These are phyloP conservation scores for Poecilia velifera DNA, from an alignment of 2,797 vertebrate species.

Conservation along the genomic window DNA sequence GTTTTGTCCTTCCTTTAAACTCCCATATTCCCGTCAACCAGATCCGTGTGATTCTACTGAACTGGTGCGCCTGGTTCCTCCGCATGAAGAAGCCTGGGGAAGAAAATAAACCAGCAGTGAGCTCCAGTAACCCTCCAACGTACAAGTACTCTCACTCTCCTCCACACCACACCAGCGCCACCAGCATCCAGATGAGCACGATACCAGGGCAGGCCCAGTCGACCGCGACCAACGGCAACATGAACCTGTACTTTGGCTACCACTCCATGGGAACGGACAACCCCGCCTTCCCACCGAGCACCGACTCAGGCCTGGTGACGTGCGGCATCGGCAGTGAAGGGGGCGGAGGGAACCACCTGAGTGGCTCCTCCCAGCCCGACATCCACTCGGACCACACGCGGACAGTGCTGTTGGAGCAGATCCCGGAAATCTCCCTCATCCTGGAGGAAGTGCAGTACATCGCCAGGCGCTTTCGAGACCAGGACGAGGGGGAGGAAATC, in stretches of 20 bases:
- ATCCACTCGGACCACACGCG: slow-evolving; percentile 71
- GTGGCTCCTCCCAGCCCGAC: slow-evolving; percentile 67
- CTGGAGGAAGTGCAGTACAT: slow-evolving; percentile 91
- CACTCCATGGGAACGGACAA: slow-evolving; percentile 79
- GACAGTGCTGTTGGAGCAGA: slow-evolving; percentile 74
- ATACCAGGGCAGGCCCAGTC: slow-evolving; percentile 82
- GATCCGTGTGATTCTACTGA: slow-evolving; percentile 87
- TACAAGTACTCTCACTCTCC: slow-evolving; percentile 77
- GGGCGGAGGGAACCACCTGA: slow-evolving; percentile 37
- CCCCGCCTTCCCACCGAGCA: slow-evolving; percentile 79
- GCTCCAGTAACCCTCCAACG: slow-evolving; percentile 22
- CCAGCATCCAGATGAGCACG: slow-evolving; percentile 83
- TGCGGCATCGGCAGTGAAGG: slow-evolving; percentile 58
- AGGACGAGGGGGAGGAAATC: slow-evolving; percentile 87
- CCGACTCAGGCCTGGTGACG: slow-evolving; percentile 76
- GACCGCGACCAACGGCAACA: slow-evolving; percentile 83
- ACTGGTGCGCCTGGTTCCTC: slow-evolving; percentile 94
- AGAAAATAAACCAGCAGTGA: slow-evolving; percentile 59
- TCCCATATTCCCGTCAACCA: slow-evolving; percentile 48
- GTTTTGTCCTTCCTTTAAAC: background rate
- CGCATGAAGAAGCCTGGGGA: slow-evolving; percentile 92
- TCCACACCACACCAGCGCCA: slow-evolving; percentile 79
- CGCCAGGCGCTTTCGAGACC: slow-evolving; percentile 85
- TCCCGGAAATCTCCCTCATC: slow-evolving; percentile 85
- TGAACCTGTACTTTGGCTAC: slow-evolving; percentile 84